phyloP scores from a whole-genome alignment of 2,797 vertebrate genomes.

The Melanotaenia nigrans region DNA sequence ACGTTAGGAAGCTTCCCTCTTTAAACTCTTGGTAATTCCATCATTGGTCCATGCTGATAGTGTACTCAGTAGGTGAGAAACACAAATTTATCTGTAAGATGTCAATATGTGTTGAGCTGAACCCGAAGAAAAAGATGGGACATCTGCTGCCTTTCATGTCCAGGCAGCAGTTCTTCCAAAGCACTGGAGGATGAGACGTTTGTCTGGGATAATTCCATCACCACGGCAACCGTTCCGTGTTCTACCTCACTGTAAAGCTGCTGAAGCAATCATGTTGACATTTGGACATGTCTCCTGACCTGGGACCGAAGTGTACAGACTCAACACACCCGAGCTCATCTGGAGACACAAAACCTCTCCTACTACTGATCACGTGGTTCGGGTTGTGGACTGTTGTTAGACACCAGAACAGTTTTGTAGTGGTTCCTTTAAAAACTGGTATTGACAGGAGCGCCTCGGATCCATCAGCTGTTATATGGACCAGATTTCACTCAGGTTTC shows the following conservation, averaged over 20 bases:
- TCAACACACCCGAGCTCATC: slow-evolving; percentile 12
- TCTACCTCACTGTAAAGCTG: slow-evolving; percentile 83
- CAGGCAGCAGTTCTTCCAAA: slow-evolving; percentile 45
- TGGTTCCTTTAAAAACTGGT: slow-evolving; percentile 21
- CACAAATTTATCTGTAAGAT: not conserved
- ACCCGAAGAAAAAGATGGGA: slow-evolving; percentile 40
- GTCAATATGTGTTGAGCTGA: slow-evolving; percentile 14
- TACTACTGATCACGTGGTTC: slow-evolving; percentile 15
- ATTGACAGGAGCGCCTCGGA: slow-evolving; percentile 28
- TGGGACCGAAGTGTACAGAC: slow-evolving; percentile 8
- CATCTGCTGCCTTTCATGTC: slow-evolving; percentile 16
- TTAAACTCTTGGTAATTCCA: slow-evolving; percentile 13
- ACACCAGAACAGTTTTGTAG: slow-evolving; percentile 24
- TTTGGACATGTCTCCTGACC: not conserved
- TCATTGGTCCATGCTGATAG: slow-evolving; percentile 45
- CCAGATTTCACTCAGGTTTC: slow-evolving; percentile 35
- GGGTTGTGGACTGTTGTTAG: slow-evolving; percentile 22
- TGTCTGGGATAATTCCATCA: slow-evolving; percentile 38
- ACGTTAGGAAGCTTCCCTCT: slow-evolving; percentile 35
- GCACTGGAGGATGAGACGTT: slow-evolving; percentile 54
- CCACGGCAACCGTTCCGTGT: slow-evolving; percentile 27
- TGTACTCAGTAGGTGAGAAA: slow-evolving; percentile 20
- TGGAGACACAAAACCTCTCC: slow-evolving; percentile 11
- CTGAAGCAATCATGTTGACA: slow-evolving; percentile 42
- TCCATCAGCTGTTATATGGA: slow-evolving; percentile 45